Evolutionary conservation across 2,113 vertebrate species (phyloP), one percentile per base, ranked within the genome.

Genomic region (Perccottus glenii): DNA sequence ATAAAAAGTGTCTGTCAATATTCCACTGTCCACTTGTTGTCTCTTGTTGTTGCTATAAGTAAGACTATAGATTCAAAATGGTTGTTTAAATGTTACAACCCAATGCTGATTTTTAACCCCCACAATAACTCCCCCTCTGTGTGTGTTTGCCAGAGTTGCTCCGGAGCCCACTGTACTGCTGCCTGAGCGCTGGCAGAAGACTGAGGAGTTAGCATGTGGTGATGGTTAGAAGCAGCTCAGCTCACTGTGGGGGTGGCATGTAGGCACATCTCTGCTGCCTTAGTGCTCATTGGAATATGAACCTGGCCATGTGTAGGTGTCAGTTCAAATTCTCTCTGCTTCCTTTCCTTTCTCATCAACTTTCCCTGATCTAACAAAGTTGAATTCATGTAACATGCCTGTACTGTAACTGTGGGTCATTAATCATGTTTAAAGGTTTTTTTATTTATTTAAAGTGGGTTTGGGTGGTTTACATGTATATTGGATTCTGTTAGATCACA

Each of bases 241-340:
- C 86, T 81, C 53, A 43, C 67, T 87, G 90, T 82, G 88, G 88
- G 87, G 85, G 86, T 58, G 86, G 83, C 73, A 85, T 84, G 86
- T 88, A 69, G 88, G 88, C 85, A 83, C 82, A 85, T 78, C 78
- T 79, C 81, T 77, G 60, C 78, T 88, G 84, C 88, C 82, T 86
- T 77, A 65, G 81, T 83, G 85, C 79, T 86, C 85, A 84, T 75
- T 89, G 89, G 84, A 91, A 89, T 84, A 78, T 85, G 84, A 90
- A 88, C 87, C 75, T 68, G 83, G 70, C 78, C 81, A 49, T 78
- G 85, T 87, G 87, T 90, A 82, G 86, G 88, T 81, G 85, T 89
- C 69, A 43, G 90, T 87, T 88, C 87, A 88, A 81, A 84, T 78
- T 44, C n/a, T 80, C 55, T 78, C 60, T 45, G 38, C 66, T 76